A percentile compares a stretch with the other conserved stretches of the same genome.
Evolutionary conservation across 2,797 vertebrate genomes (phyloP).

Genomic region (Eremophila alpestris): DNA sequence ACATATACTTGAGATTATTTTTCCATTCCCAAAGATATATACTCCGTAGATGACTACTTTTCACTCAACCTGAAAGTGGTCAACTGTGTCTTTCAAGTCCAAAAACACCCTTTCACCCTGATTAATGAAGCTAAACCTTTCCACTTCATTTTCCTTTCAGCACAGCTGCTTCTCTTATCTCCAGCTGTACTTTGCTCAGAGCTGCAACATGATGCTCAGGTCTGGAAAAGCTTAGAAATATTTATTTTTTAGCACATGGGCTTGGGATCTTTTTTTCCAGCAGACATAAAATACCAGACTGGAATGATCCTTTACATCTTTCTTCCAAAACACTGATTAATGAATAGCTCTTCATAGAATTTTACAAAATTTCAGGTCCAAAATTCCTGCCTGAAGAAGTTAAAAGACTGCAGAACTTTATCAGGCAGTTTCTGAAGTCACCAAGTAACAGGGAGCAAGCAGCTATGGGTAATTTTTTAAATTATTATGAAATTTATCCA

Average conservation of each 20-base stretch:
- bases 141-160: neutral
- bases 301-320: neutral
- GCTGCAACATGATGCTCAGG: neutral
- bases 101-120: neutral
- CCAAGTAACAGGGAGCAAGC: neutral
- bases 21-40: conserved; percentile 3
- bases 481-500: neutral
- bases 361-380: neutral
- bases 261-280: neutral
- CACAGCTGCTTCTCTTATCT: conserved; percentile 62
- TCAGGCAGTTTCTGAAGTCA: neutral
- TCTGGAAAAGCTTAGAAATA: conserved; percentile 46
- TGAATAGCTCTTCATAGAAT: neutral
- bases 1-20: neutral
- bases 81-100: neutral
- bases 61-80: conserved; percentile 27
- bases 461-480: neutral
- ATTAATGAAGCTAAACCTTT: conserved; percentile 40
- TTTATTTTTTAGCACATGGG: neutral
- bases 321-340: neutral
- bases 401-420: neutral
- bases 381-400: neutral
- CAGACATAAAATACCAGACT: neutral
- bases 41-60: conserved; percentile 19
- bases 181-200: conserved; percentile 37